Evolutionary conservation across 1,140 invertebrate genomes (phyloP).

Genomic region (Chionoecetes opilio): DNA sequence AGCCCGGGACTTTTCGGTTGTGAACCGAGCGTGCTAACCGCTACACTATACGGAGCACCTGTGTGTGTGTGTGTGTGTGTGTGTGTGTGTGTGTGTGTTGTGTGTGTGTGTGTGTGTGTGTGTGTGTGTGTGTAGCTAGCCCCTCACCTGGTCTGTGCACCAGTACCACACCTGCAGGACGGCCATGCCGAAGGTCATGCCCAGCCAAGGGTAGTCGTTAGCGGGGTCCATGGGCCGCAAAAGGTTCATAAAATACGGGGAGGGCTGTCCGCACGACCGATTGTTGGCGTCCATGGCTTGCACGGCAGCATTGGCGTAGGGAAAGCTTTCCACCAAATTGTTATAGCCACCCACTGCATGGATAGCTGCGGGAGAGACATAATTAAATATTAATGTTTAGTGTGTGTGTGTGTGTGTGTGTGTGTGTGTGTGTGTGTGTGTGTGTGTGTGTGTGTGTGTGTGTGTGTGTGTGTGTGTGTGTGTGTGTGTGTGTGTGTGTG

Average conservation of each 20-base stretch:
- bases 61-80: no score
- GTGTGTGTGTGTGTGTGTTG: no score
- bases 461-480: not conserved
- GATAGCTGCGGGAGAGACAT: constrained; percentile 83
- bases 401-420: not conserved
- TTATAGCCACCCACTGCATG: constrained; percentile 85
- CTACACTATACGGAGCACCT: no score
- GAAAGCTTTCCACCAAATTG: constrained; percentile 83
- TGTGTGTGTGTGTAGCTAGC: no score
- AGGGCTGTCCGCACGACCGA: constrained; percentile 82
- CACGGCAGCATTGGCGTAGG: constrained; percentile 82
- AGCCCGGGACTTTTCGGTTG: no score
- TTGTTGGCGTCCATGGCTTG: constrained; percentile 62
- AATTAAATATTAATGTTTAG: not conserved
- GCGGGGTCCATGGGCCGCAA: constrained; percentile 84
- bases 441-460: constrained; percentile 24
- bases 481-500: no score
- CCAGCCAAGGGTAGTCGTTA: constrained; percentile 86
- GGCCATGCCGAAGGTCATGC: constrained; percentile 85
- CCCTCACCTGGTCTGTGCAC: constrained; percentile 85
- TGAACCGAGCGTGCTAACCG: no score
- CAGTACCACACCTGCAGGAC: constrained; percentile 86
- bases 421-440: constrained; percentile 4
- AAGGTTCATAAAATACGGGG: constrained; percentile 85
- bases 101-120: no score